phyloP scores from a whole-genome alignment of 2,888 invertebrate species.

The Patella pellucida region DNA sequence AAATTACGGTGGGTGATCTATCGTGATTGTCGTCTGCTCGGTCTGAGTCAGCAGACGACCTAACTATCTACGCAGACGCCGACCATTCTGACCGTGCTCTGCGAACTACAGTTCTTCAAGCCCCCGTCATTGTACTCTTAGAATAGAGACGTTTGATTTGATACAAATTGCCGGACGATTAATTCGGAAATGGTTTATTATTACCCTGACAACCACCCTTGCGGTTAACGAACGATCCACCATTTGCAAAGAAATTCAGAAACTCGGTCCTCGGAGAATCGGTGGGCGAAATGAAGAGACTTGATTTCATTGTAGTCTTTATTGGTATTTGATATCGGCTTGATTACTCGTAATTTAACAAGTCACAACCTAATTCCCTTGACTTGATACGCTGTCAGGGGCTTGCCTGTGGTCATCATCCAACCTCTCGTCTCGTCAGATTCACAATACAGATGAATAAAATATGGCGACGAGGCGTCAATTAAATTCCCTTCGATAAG shows the following conservation, averaged over 20 bases:
- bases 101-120: neutral
- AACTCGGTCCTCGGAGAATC: neutral
- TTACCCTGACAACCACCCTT: neutral
- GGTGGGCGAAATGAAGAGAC: neutral
- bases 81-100: constrained; percentile 2
- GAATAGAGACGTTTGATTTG: neutral
- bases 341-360: neutral
- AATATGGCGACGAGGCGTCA: neutral
- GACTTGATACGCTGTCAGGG: neutral
- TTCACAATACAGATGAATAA: neutral
- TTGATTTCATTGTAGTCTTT: neutral
- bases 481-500: neutral
- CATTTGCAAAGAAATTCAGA: neutral
- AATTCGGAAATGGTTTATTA: neutral
- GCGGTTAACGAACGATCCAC: neutral
- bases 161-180: neutral
- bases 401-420: no score
- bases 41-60: constrained; percentile 2
- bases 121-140: neutral
- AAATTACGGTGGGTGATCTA: no score
- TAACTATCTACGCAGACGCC: neutral
- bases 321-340: neutral
- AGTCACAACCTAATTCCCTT: neutral
- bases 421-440: no score
- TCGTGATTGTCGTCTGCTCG: no score